Percentiles rank a stretch among this genome's conserved stretches.
Evolutionary conservation across 2,888 invertebrate species (phyloP).

Genomic region (Cheilosia vernalis): DNA sequence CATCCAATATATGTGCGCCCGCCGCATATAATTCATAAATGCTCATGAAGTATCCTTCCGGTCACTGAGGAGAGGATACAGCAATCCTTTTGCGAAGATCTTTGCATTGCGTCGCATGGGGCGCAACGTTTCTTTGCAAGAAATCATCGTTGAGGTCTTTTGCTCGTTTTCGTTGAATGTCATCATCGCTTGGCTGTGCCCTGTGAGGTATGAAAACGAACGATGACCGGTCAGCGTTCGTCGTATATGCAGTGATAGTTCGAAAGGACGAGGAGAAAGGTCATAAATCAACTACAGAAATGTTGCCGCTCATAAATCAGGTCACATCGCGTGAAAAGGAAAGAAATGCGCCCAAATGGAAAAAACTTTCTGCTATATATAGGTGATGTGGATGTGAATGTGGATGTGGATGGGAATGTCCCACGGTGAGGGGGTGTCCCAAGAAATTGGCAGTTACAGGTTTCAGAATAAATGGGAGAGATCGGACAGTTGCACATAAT

Average conservation of each 20-base stretch:
- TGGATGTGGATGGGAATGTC: too few species aligned
- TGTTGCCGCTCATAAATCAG: constrained; percentile 56
- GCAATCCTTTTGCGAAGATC: constrained; percentile 17
- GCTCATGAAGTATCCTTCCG: constrained; percentile 59
- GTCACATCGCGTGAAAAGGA: constrained; percentile 42
- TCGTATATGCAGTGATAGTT: constrained; percentile 24
- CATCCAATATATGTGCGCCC: constrained; percentile 19
- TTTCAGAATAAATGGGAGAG: too few species aligned
- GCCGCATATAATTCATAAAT: constrained; percentile 57
- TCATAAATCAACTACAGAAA: constrained; percentile 62
- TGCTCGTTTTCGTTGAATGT: constrained; percentile 16
- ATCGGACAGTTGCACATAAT: too few species aligned
- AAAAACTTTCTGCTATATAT: constrained; percentile 7
- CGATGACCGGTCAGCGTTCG: constrained; percentile 36
- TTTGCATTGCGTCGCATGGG: background rate
- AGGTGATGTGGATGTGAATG: background rate
- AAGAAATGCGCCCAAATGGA: constrained; percentile 51
- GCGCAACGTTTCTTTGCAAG: constrained; percentile 7
- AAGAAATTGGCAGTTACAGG: too few species aligned
- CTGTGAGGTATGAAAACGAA: constrained; percentile 24
- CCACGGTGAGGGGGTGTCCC: too few species aligned
- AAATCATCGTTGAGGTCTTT: constrained; percentile 24
- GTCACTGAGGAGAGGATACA: background rate
- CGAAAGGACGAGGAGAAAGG: constrained; percentile 30
- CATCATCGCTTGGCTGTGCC: constrained; percentile 23